Percentiles rank a stretch among this genome's conserved stretches.
Conservation (phyloP, 37 sponge, comb jelly and placozoan genomes). For the Sycon ciliatum region DNA sequence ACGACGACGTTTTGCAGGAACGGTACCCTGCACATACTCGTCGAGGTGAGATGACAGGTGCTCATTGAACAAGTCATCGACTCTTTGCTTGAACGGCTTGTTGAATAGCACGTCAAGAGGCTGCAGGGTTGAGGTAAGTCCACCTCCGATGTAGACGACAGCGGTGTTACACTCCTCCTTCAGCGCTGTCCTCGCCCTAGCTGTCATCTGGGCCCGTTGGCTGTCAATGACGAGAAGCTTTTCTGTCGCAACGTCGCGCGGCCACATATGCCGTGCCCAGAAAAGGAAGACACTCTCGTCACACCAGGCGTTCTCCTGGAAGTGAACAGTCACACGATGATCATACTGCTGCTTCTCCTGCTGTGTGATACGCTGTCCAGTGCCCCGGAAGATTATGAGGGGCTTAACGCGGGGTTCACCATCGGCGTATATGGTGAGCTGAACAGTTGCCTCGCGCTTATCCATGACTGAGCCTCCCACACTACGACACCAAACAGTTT, state of each 20-base stretch:
- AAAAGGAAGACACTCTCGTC: neutral
- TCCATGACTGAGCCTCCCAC: neutral
- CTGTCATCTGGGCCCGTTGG: neutral
- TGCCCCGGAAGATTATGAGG: too few species aligned
- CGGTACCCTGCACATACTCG: neutral
- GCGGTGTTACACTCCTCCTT: neutral
- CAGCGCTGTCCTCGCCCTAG: neutral
- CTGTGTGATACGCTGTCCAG: neutral
- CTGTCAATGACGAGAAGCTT: neutral
- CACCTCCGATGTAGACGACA: neutral
- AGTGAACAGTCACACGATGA: neutral
- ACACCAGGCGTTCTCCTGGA: neutral
- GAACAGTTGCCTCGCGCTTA: neutral
- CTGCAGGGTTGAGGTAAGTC: neutral
- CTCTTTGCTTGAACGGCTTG: neutral
- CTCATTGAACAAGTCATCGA: neutral
- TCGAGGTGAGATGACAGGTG: neutral
- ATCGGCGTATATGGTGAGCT: neutral
- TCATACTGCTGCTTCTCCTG: neutral
- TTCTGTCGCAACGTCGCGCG: neutral
- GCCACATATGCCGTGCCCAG: neutral
- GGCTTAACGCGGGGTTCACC: neutral
- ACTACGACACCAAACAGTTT: slow-evolving; percentile 1
- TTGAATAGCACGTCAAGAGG: neutral
- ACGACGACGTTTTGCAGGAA: neutral